Percentiles rank a stretch among this genome's conserved stretches.
Evolutionary conservation across 2,888 invertebrate genomes (phyloP).

Genomic region (Diarsia mendica): DNA sequence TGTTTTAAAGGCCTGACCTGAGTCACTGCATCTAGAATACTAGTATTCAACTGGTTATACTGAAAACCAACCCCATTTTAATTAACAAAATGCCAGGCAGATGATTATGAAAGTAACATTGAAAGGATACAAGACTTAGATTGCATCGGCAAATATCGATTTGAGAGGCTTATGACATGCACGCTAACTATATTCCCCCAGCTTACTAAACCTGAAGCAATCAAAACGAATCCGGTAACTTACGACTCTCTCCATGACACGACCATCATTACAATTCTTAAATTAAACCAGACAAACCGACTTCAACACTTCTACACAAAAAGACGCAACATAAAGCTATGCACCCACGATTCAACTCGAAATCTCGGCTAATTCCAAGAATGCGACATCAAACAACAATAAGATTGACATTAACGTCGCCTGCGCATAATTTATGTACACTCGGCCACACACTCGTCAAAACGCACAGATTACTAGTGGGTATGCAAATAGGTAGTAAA

Average conservation of each 20-base stretch:
- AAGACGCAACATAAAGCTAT: neutral
- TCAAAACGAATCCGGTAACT: neutral
- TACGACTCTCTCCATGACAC: neutral
- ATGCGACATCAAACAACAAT: conserved; percentile 50
- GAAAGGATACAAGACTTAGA: neutral
- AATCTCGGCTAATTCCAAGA: conserved; percentile 22
- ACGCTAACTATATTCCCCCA: neutral
- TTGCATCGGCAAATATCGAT: accelerated
- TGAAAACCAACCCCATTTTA: no score
- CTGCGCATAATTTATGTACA: conserved; percentile 59
- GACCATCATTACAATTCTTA: neutral
- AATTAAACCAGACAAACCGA: no score
- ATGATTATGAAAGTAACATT: no score
- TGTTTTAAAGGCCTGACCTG: no score
- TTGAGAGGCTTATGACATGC: neutral
- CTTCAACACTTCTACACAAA: neutral
- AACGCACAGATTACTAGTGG: conserved; percentile 54
- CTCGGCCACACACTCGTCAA: conserved; percentile 59
- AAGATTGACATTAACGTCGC: conserved; percentile 53
- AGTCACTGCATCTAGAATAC: no score
- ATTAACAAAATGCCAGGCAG: no score
- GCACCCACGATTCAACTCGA: conserved; percentile 7
- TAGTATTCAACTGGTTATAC: no score
- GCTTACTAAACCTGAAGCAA: neutral
- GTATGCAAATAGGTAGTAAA: conserved; percentile 66